Conservation (phyloP, 2,113 vertebrate species). For the Jaculus jaculus region DNA sequence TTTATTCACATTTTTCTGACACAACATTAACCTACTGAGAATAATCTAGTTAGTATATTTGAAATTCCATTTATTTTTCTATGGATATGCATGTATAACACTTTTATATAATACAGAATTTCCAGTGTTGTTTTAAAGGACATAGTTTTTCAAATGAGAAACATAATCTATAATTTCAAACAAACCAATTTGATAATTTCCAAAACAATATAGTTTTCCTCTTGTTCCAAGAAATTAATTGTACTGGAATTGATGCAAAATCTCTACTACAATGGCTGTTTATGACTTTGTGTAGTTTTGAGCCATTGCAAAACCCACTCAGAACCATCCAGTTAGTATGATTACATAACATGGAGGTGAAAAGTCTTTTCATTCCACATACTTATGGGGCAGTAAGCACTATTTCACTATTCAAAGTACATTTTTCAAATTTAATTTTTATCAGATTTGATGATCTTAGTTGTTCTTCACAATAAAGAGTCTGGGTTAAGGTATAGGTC, state of each 20-base stretch:
- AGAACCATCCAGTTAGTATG: slow-evolving; percentile 59
- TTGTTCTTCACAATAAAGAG: slow-evolving; percentile 72
- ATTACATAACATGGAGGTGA: slow-evolving; percentile 77
- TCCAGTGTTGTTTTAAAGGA: slow-evolving; percentile 80
- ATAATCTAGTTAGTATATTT: slow-evolving; percentile 83
- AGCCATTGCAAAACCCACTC: slow-evolving; percentile 71
- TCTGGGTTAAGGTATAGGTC: slow-evolving; percentile 69
- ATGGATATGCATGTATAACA: slow-evolving; percentile 87
- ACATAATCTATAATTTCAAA: slow-evolving; percentile 77
- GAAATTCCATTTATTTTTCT: slow-evolving; percentile 88
- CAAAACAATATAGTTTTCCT: slow-evolving; percentile 77
- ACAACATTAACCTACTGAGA: slow-evolving; percentile 83
- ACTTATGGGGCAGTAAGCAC: slow-evolving; percentile 62
- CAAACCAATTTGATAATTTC: slow-evolving; percentile 79
- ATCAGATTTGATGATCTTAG: slow-evolving; percentile 74
- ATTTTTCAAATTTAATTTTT: slow-evolving; percentile 72
- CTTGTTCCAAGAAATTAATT: slow-evolving; percentile 72
- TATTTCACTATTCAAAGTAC: slow-evolving; percentile 72
- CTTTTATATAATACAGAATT: slow-evolving; percentile 87
- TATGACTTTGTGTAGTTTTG: slow-evolving; percentile 64
- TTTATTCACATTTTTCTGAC: slow-evolving; percentile 85
- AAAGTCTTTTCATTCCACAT: slow-evolving; percentile 67
- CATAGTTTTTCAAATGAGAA: slow-evolving; percentile 79
- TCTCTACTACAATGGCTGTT: slow-evolving; percentile 49
- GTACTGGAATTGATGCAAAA: slow-evolving; percentile 60